Base-by-base conservation (phyloP, 2,797 vertebrate species). In the Onychomys torridus region DNA sequence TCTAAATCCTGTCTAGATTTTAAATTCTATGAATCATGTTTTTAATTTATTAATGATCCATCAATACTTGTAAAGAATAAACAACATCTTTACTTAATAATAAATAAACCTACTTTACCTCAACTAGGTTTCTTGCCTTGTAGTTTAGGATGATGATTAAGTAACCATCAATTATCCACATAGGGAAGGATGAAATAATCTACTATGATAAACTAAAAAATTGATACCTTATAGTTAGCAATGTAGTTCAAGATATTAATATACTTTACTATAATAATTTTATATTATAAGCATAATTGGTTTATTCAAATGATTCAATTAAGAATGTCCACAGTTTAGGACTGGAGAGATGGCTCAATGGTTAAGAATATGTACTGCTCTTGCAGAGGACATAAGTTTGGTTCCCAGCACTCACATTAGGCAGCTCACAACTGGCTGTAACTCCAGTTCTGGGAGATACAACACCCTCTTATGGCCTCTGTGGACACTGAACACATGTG, bases 231-330 rank as follows among this genome's bases (percentile, higher is more conserved):
- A 49, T 1, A 81, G 25, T 73, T 88, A 82, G 46, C 7, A 63
- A 69, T 57, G 57, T 46, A 40, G 57, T 95, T 57, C 57, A 71
- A 57, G 19, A 52, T 49, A 75, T 12, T 88, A 87, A 71, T 40
- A 57, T 43, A 84, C 94, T 57, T 46, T 84, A 81, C 55, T 27
- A 76, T 32, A 83, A 79, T 95, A 65, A 86, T 37, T 79, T 65
- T 61, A 67, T n/a, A 76, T 59, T 63, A 89, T 32, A 67, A 93
- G 63, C 32, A 77, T 83, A 78, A 79, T 2, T 55, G 16, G 75
- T 94, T 95, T 71, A 11, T 85, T 77, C 76, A 93, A 90, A 83
- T 32, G 92, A 79, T 75, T 93, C 57, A 79, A 61, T 29, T 79
- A 71, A 46, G 73, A 65, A 75, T 84, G 61, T 89, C 82, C 16